phyloP scores from a whole-genome alignment of 2,113 vertebrate species.

The Rhipidura dahli region DNA sequence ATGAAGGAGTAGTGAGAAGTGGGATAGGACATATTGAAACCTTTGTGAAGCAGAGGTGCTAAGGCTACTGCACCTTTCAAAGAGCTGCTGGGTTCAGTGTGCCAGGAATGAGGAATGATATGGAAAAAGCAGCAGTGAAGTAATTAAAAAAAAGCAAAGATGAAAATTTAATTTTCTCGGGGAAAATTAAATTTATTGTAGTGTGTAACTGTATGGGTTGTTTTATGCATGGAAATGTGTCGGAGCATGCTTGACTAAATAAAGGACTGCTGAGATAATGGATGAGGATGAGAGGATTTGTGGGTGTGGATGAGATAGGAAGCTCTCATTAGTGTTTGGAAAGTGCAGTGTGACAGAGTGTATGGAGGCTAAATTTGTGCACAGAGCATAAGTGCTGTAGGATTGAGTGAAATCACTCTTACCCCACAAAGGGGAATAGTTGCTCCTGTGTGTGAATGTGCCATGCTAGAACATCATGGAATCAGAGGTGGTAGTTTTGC shows the following conservation, averaged over 20 bases:
- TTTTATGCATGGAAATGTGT: conserved; percentile 44
- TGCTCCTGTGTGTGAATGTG: neutral
- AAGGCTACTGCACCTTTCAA: neutral
- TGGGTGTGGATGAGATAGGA: neutral
- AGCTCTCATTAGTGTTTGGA: neutral
- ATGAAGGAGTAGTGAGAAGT: neutral
- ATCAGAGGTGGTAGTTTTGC: neutral
- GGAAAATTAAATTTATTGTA: conserved; percentile 53
- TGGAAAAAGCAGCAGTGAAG: neutral
- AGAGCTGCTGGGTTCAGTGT: neutral
- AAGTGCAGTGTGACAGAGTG: neutral
- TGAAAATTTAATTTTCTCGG: conserved; percentile 55
- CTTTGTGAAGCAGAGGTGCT: neutral
- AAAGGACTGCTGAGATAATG: neutral
- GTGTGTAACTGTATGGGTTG: neutral
- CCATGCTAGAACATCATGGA: neutral
- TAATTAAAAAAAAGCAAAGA: neutral
- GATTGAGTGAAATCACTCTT: neutral
- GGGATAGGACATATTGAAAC: conserved; percentile 15
- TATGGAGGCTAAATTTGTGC: neutral
- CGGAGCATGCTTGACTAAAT: conserved; percentile 54
- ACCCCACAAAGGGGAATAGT: neutral
- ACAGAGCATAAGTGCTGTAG: neutral
- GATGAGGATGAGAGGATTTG: conserved; percentile 30
- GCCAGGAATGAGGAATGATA: neutral